Conservation (phyloP, 2,797 vertebrate species). For the Anableps anableps region DNA sequence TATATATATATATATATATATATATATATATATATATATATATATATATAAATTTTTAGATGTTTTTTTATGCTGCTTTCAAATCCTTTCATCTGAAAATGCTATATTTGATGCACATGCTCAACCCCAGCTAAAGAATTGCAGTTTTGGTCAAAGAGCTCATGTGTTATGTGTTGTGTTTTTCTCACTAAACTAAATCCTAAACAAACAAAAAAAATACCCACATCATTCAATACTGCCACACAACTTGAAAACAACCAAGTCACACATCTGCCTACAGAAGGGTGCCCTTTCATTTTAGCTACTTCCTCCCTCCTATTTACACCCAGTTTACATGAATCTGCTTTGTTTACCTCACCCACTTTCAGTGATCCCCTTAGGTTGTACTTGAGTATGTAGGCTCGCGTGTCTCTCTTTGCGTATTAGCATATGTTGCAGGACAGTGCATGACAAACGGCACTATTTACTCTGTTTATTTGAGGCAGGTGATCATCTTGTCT, state of each 20-base stretch:
- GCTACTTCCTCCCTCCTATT: conserved; percentile 15
- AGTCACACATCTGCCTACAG: not conserved
- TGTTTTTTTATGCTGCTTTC: not conserved
- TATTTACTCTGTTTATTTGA: conserved; percentile 29
- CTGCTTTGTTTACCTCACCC: conserved; percentile 44
- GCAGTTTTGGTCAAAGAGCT: conserved; percentile 10
- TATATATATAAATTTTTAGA: too few species aligned
- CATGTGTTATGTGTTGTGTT: not conserved
- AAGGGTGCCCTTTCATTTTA: conserved; percentile 23
- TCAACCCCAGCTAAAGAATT: not conserved
- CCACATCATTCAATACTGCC: not conserved
- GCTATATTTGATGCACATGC: not conserved
- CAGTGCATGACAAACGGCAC: conserved; percentile 19
- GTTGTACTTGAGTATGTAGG: conserved; percentile 7
- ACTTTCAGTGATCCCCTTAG: conserved; percentile 16
- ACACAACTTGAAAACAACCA: conserved; percentile 14
- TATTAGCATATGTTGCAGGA: conserved; percentile 28
- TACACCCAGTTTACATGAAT: conserved; percentile 40
- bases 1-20: too few species aligned
- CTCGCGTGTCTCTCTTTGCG: conserved; percentile 9
- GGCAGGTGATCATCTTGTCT: conserved; percentile 43
- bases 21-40: too few species aligned
- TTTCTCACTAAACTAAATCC: not conserved
- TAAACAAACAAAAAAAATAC: not conserved
- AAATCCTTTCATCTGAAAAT: not conserved